Conservation (phyloP, 2,888 invertebrate species). For the Hypercompe scribonia region DNA sequence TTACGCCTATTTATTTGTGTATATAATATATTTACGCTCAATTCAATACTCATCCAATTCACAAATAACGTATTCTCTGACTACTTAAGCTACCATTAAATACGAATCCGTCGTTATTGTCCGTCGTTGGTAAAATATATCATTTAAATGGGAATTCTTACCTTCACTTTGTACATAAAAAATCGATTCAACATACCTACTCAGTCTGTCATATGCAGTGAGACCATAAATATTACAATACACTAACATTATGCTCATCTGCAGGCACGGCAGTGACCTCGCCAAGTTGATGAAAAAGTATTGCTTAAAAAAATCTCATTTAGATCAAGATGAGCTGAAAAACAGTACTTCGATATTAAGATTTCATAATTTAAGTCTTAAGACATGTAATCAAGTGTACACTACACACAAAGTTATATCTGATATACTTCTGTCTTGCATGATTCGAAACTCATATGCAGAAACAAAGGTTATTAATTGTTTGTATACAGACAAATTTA, state of each 20-base stretch:
- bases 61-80: slow-evolving; percentile 24
- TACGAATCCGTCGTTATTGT: slow-evolving; percentile 26
- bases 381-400: background rate
- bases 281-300: background rate
- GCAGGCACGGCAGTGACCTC: background rate
- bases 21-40: background rate
- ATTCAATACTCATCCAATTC: background rate
- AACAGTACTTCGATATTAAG: background rate
- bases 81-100: slow-evolving; percentile 25
- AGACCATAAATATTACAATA: slow-evolving; percentile 41
- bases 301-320: no score
- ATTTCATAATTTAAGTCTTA: background rate
- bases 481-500: background rate
- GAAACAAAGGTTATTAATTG: background rate
- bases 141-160: slow-evolving; percentile 26
- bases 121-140: slow-evolving; percentile 40
- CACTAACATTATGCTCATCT: background rate
- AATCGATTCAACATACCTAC: background rate
- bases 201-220: slow-evolving; percentile 34
- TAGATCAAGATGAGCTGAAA: background rate
- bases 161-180: slow-evolving; percentile 33
- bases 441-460: no score
- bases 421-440: background rate
- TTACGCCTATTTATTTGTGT: no score
- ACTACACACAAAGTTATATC: background rate